Conservation (phyloP, 2,113 vertebrate species). For the Gobio gobio region DNA sequence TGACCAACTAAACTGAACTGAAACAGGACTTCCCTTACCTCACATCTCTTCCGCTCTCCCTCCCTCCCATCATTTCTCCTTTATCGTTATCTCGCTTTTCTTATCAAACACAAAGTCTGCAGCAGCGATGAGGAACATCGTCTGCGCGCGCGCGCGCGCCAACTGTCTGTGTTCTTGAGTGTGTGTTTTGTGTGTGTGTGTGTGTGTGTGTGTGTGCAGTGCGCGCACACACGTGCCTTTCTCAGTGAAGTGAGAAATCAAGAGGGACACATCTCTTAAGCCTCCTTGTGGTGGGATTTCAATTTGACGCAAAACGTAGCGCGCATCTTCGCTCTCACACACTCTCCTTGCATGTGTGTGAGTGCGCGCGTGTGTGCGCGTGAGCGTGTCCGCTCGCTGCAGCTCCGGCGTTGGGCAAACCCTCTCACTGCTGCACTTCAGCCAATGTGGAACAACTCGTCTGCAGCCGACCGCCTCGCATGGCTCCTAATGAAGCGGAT, state of each 20-base stretch:
- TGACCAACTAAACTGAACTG: constrained; percentile 38
- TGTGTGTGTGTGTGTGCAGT: constrained; percentile 12
- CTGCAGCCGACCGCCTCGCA: constrained; percentile 18
- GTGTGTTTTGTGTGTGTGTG: not conserved
- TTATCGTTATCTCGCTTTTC: constrained; percentile 10
- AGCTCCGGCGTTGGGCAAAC: constrained; percentile 38
- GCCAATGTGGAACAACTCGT: constrained; percentile 34
- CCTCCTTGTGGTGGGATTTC: constrained; percentile 39
- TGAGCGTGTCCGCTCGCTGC: constrained; percentile 35
- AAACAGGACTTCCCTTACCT: constrained; percentile 31
- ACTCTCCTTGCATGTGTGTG: constrained; percentile 3
- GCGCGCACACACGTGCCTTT: constrained; percentile 28
- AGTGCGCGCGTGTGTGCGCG: constrained; percentile 13
- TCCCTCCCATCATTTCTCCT: not conserved
- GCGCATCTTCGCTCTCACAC: constrained; percentile 18
- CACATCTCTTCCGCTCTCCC: not conserved
- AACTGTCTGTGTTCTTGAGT: not conserved
- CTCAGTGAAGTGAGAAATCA: constrained; percentile 25
- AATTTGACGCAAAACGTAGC: constrained; percentile 39
- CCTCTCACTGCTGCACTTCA: constrained; percentile 41
- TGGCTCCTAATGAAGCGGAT: constrained; percentile 45
- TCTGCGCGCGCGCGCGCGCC: constrained; percentile 27
- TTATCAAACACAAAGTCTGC: constrained; percentile 47
- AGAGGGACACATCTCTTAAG: constrained; percentile 44
- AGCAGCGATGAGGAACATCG: constrained; percentile 41